A percentile compares a stretch with the other conserved stretches of the same genome.
Conservation (phyloP, 2,797 vertebrate genomes). For the Carcharodon carcharias region DNA sequence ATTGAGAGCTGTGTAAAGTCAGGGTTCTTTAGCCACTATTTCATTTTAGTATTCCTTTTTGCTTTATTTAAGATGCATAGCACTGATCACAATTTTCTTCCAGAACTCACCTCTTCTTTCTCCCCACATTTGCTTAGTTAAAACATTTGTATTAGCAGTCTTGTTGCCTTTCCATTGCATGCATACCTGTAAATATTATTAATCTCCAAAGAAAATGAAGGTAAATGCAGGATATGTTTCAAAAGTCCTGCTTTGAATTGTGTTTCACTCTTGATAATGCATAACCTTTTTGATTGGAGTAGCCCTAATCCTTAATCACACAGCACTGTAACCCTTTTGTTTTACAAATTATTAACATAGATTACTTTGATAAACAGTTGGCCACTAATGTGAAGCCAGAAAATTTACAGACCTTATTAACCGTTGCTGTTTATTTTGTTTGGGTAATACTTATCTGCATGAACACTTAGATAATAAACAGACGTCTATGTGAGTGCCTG, state of each 20-base stretch:
- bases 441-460: not conserved
- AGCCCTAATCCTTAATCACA: not conserved
- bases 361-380: not conserved
- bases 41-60: not conserved
- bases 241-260: not conserved
- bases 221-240: not conserved
- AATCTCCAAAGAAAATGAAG: not conserved
- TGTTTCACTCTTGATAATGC: not conserved
- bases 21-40: not conserved
- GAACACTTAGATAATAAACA: not conserved
- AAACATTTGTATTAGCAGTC: not conserved
- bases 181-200: not conserved
- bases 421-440: not conserved
- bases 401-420: not conserved
- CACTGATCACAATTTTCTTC: not conserved
- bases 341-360: slow-evolving; percentile 2
- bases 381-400: not conserved
- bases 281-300: not conserved
- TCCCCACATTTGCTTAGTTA: not conserved
- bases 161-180: not conserved
- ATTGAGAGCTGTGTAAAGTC: not conserved
- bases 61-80: not conserved
- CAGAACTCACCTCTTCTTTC: not conserved
- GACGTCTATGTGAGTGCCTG: not conserved
- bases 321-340: not conserved